phyloP scores from a whole-genome alignment of 2,888 invertebrate species.

The Eupeodes latifasciatus region DNA sequence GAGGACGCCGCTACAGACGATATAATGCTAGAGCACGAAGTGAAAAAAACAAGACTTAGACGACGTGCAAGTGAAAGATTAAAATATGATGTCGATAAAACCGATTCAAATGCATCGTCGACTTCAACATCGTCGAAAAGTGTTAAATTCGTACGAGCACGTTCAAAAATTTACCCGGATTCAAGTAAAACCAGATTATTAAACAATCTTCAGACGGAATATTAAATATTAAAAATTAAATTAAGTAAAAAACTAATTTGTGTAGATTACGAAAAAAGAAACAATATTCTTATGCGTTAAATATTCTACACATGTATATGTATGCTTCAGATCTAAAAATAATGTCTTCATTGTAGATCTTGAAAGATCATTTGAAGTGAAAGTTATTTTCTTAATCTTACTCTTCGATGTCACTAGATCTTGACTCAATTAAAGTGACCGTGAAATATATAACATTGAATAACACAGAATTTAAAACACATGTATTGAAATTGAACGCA shows the following conservation, averaged over 20 bases:
- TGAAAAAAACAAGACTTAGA: conserved; percentile 40
- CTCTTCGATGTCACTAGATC: conserved; percentile 51
- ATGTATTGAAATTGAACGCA: background rate
- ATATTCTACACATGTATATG: conserved; percentile 4
- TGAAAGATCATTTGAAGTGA: conserved; percentile 67
- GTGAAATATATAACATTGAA: conserved; percentile 43
- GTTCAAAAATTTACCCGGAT: conserved; percentile 81
- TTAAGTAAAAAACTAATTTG: background rate
- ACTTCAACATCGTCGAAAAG: conserved; percentile 77
- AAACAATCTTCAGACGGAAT: conserved; percentile 28
- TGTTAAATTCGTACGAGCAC: conserved; percentile 77
- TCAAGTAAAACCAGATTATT: conserved; percentile 80
- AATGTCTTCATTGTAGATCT: conserved; percentile 33
- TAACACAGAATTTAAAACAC: background rate
- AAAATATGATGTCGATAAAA: conserved; percentile 61
- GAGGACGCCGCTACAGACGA: conserved; percentile 45
- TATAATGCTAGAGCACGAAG: conserved; percentile 32
- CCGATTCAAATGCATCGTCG: conserved; percentile 70
- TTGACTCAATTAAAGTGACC: conserved; percentile 64
- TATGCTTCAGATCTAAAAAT: conserved; percentile 37
- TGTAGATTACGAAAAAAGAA: conserved; percentile 29
- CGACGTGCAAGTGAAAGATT: conserved; percentile 54
- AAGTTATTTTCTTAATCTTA: conserved; percentile 60
- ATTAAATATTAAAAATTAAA: conserved; percentile 29
- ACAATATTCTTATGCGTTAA: conserved; percentile 1